phyloP scores from a whole-genome alignment of 2,113 vertebrate species.

The Cololabis saira region DNA sequence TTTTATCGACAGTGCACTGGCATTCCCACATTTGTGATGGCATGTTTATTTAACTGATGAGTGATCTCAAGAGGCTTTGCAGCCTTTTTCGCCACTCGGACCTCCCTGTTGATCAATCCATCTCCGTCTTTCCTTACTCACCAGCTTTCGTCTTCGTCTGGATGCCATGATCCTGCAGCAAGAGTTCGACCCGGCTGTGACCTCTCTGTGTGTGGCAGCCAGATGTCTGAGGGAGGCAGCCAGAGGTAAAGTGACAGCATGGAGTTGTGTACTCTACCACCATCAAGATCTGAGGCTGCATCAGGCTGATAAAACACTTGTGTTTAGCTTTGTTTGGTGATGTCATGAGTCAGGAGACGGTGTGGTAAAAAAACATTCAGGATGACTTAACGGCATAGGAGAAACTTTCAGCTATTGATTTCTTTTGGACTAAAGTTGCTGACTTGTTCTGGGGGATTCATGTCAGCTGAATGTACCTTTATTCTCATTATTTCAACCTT shows the following conservation, averaged over 20 bases:
- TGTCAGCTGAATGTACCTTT: conserved; percentile 13
- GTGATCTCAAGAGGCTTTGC: conserved; percentile 49
- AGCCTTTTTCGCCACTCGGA: conserved; percentile 40
- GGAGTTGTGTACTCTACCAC: conserved; percentile 45
- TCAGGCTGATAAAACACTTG: conserved; percentile 22
- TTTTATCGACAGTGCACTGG: not conserved
- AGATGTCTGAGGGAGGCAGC: conserved; percentile 84
- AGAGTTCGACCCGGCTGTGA: conserved; percentile 85
- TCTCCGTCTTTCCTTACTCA: conserved; percentile 36
- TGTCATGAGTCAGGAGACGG: conserved; percentile 10
- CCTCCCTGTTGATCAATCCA: conserved; percentile 20
- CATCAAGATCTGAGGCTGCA: conserved; percentile 27
- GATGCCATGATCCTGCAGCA: conserved; percentile 85
- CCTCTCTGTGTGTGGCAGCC: conserved; percentile 85
- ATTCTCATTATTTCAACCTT: conserved; percentile 22
- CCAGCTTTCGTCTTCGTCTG: conserved; percentile 82
- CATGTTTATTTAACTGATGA: conserved; percentile 53
- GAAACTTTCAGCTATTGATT: not conserved
- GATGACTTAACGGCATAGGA: conserved; percentile 3
- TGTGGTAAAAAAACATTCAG: not conserved
- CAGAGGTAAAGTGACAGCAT: conserved; percentile 79
- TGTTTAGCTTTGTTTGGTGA: conserved; percentile 17
- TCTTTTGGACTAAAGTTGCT: conserved; percentile 24
- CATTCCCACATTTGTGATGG: conserved; percentile 17
- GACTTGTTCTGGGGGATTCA: conserved; percentile 25